Base-by-base conservation (phyloP, 1,140 invertebrate genomes). In the Panagrolaimus sp. region DNA sequence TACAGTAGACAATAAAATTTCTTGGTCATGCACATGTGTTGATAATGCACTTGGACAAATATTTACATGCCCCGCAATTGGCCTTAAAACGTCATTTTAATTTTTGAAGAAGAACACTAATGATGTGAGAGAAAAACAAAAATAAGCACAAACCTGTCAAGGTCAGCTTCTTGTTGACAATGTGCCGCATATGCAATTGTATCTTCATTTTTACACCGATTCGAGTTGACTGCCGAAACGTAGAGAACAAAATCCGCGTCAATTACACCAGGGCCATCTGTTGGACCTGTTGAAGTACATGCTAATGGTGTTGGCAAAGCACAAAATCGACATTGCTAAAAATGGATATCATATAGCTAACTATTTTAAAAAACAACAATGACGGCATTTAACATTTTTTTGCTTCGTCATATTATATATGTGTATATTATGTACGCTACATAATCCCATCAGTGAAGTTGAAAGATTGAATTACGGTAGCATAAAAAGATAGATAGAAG, bases 161-260 rank as follows among this genome's bases (percentile, higher is more conserved):
- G 69, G 24, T 78, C 62, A 1, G 89, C 88, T 84, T 99, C 96
- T 84, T 96, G 93, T 83, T 98, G 95, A 84, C 96, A 99, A 84
- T 98, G 95, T 6, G 94, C 94, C 14, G 96, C 96, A 86, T 98
- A 98, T 0, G 95, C 95, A 15, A 93, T 92, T 0, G 95, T 97
- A 70, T 92, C 86, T 0, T 90, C 90, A 67, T 92, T 90, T 62
- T 90, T 88, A 85, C 95, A 98, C 28, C 94, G 86, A 75, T 92
- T 89, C 0, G 94, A 95, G 79, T 94, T 89, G 80, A 93, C 88
- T 0, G 95, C 93, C 15, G 93, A 96, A 12, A 98, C 91, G 84
- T 98, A 98, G 75, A 99, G 90, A 10, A 98, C 89, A 86, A 98
- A 98, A 85, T 98, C 74, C 4, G 72, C 17, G 26, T 70, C 69